Conservation (phyloP, 2,797 vertebrate genomes). For the Tympanoctomys barrerae region DNA sequence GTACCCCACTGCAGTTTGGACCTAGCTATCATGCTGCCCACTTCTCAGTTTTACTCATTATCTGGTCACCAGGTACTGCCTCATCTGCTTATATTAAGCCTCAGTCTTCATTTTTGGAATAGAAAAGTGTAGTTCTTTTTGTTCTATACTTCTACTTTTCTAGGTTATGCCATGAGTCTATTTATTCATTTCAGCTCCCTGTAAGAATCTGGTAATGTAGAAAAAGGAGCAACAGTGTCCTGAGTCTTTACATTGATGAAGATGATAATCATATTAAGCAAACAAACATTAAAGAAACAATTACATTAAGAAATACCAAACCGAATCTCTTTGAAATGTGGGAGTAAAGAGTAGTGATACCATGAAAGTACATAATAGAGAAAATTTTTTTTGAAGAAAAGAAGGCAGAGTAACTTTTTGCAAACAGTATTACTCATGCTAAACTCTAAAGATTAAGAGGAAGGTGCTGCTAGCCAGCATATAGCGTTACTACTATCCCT, state of each 20-base stretch:
- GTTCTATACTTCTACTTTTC: not conserved
- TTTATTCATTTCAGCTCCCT: not conserved
- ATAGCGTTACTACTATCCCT: not conserved
- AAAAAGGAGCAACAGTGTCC: not conserved
- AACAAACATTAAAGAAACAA: not conserved
- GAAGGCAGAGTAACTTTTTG: not conserved
- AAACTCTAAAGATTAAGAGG: not conserved
- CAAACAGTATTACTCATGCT: not conserved
- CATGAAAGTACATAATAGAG: not conserved
- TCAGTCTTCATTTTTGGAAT: not conserved
- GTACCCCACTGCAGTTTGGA: rapidly evolving
- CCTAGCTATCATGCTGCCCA: not conserved
- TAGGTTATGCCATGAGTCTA: not conserved
- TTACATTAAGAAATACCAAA: not conserved
- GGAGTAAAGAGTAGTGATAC: not conserved
- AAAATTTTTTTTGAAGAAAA: not conserved
- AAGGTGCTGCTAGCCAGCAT: not conserved
- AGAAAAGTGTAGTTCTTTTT: not conserved
- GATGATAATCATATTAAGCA: not conserved
- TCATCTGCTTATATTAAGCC: not conserved
- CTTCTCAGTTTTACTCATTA: not conserved
- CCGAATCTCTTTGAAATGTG: not conserved
- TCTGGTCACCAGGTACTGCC: not conserved
- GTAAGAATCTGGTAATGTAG: not conserved
- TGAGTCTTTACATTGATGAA: not conserved